phyloP scores from a whole-genome alignment of 1,140 invertebrate genomes.

The Trialeurodes vaporariorum region DNA sequence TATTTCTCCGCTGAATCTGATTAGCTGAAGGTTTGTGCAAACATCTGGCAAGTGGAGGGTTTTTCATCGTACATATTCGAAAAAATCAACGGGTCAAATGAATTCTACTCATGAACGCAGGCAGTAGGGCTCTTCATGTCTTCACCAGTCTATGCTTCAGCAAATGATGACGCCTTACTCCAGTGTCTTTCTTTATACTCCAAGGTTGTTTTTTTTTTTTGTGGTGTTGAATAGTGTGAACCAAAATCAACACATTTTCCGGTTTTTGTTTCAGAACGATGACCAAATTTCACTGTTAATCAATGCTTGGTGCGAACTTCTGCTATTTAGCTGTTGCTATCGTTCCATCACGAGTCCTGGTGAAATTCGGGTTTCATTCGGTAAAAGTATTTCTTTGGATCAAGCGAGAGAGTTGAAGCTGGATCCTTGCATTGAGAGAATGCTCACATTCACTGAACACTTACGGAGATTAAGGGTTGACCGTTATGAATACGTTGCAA shows the following conservation, averaged over 20 bases:
- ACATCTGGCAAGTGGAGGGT: too few relatives aligned
- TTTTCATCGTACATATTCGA: too few relatives aligned
- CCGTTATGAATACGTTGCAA: conserved; percentile 90
- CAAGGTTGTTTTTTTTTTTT: too few relatives aligned
- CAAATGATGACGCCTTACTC: too few relatives aligned
- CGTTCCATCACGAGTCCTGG: conserved; percentile 74
- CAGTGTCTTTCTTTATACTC: too few relatives aligned
- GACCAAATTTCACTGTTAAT: conserved; percentile 94
- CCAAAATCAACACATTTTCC: conserved; percentile 3
- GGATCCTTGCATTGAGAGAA: conserved; percentile 77
- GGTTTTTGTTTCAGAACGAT: conserved; percentile 56
- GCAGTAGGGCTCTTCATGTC: too few relatives aligned
- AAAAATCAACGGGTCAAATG: too few relatives aligned
- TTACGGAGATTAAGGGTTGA: conserved; percentile 80
- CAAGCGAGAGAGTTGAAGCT: conserved; percentile 56
- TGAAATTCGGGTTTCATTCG: conserved; percentile 67
- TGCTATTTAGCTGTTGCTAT: conserved; percentile 86
- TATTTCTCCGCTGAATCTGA: too few relatives aligned
- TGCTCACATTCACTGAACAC: conserved; percentile 90
- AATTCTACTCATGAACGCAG: too few relatives aligned
- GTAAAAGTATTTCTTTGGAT: conserved; percentile 61
- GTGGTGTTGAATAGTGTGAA: not conserved
- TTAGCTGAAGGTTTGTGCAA: too few relatives aligned
- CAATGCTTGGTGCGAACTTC: conserved; percentile 93
- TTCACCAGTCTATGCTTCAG: too few relatives aligned